These are phyloP conservation scores for Anoplopoma fimbria DNA, from an alignment of 2,113 vertebrate species.

Conservation along the genomic window DNA sequence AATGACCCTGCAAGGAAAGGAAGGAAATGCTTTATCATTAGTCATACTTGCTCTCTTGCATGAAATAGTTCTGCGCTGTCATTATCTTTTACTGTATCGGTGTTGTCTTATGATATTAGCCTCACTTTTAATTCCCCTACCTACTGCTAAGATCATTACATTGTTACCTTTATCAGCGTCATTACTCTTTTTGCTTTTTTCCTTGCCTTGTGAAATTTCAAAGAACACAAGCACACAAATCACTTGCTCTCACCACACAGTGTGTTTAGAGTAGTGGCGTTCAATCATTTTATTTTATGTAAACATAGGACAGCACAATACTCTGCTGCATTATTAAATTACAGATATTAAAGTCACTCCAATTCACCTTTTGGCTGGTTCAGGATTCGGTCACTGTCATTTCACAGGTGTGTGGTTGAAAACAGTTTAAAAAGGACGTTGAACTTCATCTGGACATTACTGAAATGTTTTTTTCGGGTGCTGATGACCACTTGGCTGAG, in stretches of 20 bases:
- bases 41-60: constrained; percentile 8
- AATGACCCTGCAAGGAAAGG: too few relatives aligned
- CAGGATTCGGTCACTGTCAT: constrained; percentile 20
- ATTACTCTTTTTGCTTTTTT: neutral
- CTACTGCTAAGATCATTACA: neutral
- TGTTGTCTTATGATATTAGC: constrained; percentile 12
- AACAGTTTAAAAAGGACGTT: constrained; percentile 24
- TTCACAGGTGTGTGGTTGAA: neutral
- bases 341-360: constrained; percentile 15
- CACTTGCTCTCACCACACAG: neutral
- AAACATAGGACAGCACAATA: constrained; percentile 32
- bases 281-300: constrained; percentile 53
- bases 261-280: neutral
- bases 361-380: constrained; percentile 29
- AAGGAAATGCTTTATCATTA: constrained; percentile 16
- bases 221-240: neutral
- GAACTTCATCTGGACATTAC: constrained; percentile 14
- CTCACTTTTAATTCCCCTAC: neutral
- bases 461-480: neutral
- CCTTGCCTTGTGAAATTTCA: neutral
- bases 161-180: neutral
- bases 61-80: neutral
- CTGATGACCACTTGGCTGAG: constrained; percentile 71
- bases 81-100: neutral
- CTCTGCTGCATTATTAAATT: constrained; percentile 1